phyloP scores from a whole-genome alignment of 92 coral and sea anemone species.

The Actinernus sp. region DNA sequence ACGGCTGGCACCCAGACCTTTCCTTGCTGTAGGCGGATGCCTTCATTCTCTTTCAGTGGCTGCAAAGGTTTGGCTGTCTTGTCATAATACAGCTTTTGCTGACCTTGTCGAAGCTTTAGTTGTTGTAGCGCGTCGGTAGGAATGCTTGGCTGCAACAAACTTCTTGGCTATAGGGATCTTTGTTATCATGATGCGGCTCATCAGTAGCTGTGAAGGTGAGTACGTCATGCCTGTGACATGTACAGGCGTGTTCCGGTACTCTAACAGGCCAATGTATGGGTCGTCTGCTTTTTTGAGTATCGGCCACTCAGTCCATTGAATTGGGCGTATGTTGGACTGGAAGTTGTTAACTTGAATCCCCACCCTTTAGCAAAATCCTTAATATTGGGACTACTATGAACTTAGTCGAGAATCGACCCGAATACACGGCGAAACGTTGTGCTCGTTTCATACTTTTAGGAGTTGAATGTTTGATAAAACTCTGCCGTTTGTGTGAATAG shows the following conservation, averaged over 20 bases:
- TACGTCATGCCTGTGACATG: slow-evolving; percentile 55
- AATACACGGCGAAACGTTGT: too few relatives aligned
- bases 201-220: slow-evolving; percentile 60
- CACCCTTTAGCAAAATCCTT: slow-evolving; percentile 61
- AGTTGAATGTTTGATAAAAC: too few relatives aligned
- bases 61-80: slow-evolving; percentile 23
- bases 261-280: too few relatives aligned
- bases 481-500: too few relatives aligned
- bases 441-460: too few relatives aligned
- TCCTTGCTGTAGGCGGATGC: slow-evolving; percentile 41
- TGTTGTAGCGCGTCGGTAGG: slow-evolving; percentile 31
- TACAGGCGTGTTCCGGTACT: too few relatives aligned
- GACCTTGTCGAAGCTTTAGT: slow-evolving; percentile 42
- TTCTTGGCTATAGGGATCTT: too few relatives aligned
- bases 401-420: too few relatives aligned
- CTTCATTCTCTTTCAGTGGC: slow-evolving; percentile 41
- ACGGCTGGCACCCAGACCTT: slow-evolving; percentile 65
- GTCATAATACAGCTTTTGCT: too few relatives aligned
- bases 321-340: slow-evolving; percentile 67
- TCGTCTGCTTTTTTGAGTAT: slow-evolving; percentile 45
- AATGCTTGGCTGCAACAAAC: slow-evolving; percentile 16
- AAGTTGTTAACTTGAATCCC: slow-evolving; percentile 63
- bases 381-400: slow-evolving; percentile 57
- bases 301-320: slow-evolving; percentile 61
- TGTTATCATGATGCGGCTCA: slow-evolving; percentile 18